Conservation (phyloP, 2,888 invertebrate genomes). For the Chalcosyrphus nemorum region DNA sequence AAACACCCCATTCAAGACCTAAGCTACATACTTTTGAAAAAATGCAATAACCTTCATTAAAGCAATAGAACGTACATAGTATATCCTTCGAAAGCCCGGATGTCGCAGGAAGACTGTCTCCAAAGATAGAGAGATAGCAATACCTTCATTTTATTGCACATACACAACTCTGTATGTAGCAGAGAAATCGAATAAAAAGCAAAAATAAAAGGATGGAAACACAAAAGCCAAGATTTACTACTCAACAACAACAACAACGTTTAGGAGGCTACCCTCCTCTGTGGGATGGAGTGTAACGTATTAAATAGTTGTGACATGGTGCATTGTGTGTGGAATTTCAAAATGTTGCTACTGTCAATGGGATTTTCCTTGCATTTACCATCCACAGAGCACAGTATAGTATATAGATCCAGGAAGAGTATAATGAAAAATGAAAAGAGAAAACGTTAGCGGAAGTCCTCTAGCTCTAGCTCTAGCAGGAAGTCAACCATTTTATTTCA, state of each 20-base stretch:
- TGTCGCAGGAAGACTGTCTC: too few species aligned
- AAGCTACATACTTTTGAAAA: too few species aligned
- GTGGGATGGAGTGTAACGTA: conserved; percentile 5
- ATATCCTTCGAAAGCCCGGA: too few species aligned
- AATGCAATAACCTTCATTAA: too few species aligned
- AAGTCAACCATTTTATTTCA: conserved; percentile 51
- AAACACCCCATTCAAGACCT: too few species aligned
- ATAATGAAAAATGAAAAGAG: not conserved
- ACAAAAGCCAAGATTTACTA: not conserved
- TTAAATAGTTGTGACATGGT: conserved; percentile 40
- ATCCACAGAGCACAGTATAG: too few species aligned
- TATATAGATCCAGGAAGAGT: not conserved
- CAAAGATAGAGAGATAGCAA: too few species aligned
- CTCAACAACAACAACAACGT: not conserved
- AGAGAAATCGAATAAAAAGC: not conserved
- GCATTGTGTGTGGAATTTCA: conserved; percentile 53
- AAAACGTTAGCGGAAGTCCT: conserved; percentile 1
- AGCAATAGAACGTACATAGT: too few species aligned
- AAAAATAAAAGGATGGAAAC: not conserved
- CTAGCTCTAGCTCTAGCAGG: not conserved
- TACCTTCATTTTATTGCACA: not conserved
- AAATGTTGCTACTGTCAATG: conserved; percentile 32
- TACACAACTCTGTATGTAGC: too few species aligned
- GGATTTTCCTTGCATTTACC: conserved; percentile 23
- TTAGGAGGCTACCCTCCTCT: not conserved